phyloP scores from a whole-genome alignment of 2,797 vertebrate species.

The Melanotaenia pygmaea region DNA sequence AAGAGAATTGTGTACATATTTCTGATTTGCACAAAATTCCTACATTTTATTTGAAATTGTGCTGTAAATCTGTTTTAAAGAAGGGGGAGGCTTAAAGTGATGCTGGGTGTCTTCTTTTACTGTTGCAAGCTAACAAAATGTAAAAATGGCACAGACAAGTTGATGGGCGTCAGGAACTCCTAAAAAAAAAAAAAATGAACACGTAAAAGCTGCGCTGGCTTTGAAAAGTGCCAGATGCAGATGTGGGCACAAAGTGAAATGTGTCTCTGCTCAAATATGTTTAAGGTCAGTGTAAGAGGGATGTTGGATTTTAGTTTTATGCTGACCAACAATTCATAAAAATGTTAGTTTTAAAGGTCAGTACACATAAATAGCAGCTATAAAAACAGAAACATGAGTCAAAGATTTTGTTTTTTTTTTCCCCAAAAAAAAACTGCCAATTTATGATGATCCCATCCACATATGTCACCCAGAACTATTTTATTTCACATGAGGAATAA shows the following conservation, averaged over 20 bases:
- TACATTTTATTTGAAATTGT: no score
- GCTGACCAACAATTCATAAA: background rate
- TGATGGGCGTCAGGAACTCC: background rate
- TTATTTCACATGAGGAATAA: no score
- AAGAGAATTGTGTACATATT: no score
- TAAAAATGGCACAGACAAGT: background rate
- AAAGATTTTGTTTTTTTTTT: background rate
- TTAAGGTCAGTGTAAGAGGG: background rate
- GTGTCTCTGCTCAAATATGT: background rate
- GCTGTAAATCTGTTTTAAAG: no score
- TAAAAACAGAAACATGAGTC: background rate
- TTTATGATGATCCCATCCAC: background rate
- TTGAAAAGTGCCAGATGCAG: no score
- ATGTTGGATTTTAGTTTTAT: background rate
- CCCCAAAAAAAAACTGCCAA: background rate
- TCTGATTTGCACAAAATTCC: no score
- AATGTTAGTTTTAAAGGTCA: slow-evolving; percentile 18
- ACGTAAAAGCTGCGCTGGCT: no score
- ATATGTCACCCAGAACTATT: background rate
- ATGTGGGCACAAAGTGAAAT: no score
- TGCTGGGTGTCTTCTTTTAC: background rate
- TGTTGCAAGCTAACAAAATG: background rate
- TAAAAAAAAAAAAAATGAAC: no score
- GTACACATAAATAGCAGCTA: slow-evolving; percentile 7
- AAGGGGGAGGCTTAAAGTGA: background rate